Conservation (phyloP, 2,888 invertebrate genomes). For the Synanthedon myopaeformis region DNA sequence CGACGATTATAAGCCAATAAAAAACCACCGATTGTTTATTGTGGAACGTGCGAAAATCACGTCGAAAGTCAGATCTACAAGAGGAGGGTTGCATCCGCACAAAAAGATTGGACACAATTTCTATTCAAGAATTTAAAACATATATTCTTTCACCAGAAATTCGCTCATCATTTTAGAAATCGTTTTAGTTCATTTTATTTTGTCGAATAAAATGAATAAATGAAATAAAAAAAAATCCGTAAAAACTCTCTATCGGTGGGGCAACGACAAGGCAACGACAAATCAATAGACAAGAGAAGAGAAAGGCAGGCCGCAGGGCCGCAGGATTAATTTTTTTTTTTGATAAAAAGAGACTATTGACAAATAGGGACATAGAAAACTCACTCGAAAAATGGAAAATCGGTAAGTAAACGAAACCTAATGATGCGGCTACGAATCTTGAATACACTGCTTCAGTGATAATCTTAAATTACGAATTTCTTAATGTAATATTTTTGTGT, state of each 20-base stretch:
- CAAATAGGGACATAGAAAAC: too few relatives aligned
- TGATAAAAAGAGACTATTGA: too few relatives aligned
- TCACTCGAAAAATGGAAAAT: too few relatives aligned
- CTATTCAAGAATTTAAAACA: too few relatives aligned
- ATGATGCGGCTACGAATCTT: too few relatives aligned
- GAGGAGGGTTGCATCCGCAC: not conserved
- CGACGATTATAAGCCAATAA: slow-evolving; percentile 8
- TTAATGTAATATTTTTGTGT: too few relatives aligned
- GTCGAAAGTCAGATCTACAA: slow-evolving; percentile 30
- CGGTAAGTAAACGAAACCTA: too few relatives aligned
- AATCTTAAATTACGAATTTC: too few relatives aligned
- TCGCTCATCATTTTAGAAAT: not conserved
- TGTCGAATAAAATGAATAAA: too few relatives aligned
- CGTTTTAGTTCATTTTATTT: slow-evolving; percentile 10
- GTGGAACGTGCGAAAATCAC: slow-evolving; percentile 45
- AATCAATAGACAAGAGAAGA: slow-evolving; percentile 61
- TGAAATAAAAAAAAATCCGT: slow-evolving; percentile 6
- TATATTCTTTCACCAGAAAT: not conserved
- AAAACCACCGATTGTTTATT: slow-evolving; percentile 40
- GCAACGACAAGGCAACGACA: slow-evolving; percentile 57
- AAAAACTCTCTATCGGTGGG: slow-evolving; percentile 54
- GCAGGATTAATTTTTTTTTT: too few relatives aligned
- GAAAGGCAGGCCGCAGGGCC: too few relatives aligned
- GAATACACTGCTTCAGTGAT: too few relatives aligned
- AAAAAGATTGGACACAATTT: not conserved